Evolutionary conservation across 2,797 vertebrate genomes (phyloP).

Genomic region (Hyperoplus immaculatus): DNA sequence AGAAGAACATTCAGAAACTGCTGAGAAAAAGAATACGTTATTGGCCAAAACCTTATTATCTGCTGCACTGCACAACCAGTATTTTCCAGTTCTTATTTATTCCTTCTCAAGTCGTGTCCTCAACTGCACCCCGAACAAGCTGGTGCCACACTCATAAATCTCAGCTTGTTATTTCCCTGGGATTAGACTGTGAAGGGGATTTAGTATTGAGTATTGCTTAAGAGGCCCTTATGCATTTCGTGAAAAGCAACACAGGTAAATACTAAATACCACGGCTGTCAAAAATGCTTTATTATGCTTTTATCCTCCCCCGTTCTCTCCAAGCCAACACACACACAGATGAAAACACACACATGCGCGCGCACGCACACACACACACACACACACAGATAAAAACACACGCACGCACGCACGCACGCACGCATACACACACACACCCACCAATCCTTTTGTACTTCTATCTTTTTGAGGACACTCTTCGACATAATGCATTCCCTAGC

Average conservation of each 20-base stretch:
- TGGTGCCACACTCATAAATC: slow-evolving; percentile 4
- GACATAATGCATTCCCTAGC: too few relatives aligned
- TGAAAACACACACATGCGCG: neutral
- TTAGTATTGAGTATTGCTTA: slow-evolving; percentile 9
- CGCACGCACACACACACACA: slow-evolving; percentile 6
- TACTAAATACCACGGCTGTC: slow-evolving; percentile 23
- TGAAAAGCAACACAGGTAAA: slow-evolving; percentile 16
- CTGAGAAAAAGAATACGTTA: too few relatives aligned
- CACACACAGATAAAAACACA: slow-evolving; percentile 1
- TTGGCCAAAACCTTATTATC: too few relatives aligned
- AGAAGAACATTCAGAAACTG: too few relatives aligned
- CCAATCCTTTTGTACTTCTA: neutral
- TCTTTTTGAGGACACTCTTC: too few relatives aligned
- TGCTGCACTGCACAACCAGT: neutral
- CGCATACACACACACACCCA: slow-evolving; percentile 9
- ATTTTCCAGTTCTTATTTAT: slow-evolving; percentile 6
- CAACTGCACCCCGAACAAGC: neutral
- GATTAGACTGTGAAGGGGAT: slow-evolving; percentile 15
- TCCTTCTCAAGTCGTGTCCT: slow-evolving; percentile 2
- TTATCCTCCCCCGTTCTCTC: neutral
- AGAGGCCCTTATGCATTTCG: slow-evolving; percentile 18
- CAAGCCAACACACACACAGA: neutral
- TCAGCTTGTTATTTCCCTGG: neutral
- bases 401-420: neutral
- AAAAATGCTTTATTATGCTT: neutral